Percentiles rank a stretch among this genome's conserved stretches.
Conservation (phyloP, 53 echinoderm and acorn worm species). For the Mesocentrotus franciscanus region DNA sequence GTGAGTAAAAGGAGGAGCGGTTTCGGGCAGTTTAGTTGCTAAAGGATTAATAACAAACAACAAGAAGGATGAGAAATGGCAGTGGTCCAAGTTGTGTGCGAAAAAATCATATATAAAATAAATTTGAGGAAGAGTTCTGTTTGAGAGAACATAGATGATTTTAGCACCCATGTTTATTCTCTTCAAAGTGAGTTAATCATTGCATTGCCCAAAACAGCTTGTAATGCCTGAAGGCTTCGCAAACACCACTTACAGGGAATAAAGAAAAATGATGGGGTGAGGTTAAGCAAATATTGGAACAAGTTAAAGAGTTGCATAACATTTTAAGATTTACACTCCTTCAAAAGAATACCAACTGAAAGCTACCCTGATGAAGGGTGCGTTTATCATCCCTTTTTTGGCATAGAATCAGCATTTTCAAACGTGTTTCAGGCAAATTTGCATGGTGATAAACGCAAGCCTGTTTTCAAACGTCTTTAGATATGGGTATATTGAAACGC, state of each 20-base stretch:
- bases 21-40: too few species aligned
- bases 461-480: too few species aligned
- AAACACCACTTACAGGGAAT: not conserved
- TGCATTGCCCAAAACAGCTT: constrained; percentile 31
- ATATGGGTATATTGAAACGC: too few species aligned
- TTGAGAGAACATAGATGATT: too few species aligned
- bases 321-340: not conserved
- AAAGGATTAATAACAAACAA: too few species aligned
- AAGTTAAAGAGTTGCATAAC: constrained; percentile 16
- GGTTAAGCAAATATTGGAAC: constrained; percentile 37
- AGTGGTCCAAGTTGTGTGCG: not conserved
- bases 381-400: too few species aligned
- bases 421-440: too few species aligned
- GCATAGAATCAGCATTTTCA: too few species aligned
- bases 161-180: not conserved
- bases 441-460: too few species aligned
- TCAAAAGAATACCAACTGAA: not conserved
- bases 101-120: not conserved
- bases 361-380: not conserved
- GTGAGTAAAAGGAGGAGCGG: too few species aligned
- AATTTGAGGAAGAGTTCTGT: not conserved
- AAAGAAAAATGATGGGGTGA: constrained; percentile 29
- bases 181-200: constrained; percentile 3
- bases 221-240: constrained; percentile 7
- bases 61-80: not conserved